Base-by-base conservation (phyloP, 2,888 invertebrate species). In the Cantharis flavilabris region DNA sequence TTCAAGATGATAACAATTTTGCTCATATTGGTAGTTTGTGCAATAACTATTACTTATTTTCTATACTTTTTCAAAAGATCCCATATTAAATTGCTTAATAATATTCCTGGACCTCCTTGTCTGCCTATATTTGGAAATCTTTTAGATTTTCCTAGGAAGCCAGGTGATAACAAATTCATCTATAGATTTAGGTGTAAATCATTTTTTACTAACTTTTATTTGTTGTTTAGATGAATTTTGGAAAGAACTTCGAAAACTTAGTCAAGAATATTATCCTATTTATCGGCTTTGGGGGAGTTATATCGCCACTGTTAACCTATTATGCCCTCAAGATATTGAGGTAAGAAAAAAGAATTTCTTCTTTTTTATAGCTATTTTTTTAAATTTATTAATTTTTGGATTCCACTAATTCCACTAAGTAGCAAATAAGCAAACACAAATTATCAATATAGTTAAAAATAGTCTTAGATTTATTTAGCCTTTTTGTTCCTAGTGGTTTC, bases 321-420 rank as follows among this genome's bases (percentile, higher is more conserved):
- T 87, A 23, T 87, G 88, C 71, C 89, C 91, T 0, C 89, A 90
- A 76, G 90, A 91, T 81, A 86, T 89, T 1, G 91, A 91, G 85
- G 90, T 75, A 69, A 69, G 70, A 18, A 14, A 28, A 73, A 33
- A 69, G 1, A 70, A 18, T 28, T 23, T 20, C 20, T 20, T 20
- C 16, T 16, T 16, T 16, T 16, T 16, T 16, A n/a, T 16, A 16
- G 16, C 16, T 16, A 16, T 16, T 16, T 16, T 16, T 16, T 16
- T 16, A 16, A 16, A 1, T 1, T 16, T 16, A 16, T 16, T 16
- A 1, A 16, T 16, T 16, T 16, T 16, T 16, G 16, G 16, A 16
- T 16, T 16, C 16, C 16, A 16, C 16, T 16, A 16, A 16, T 16
- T 16, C 1, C n/a, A n/a, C n/a, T n/a, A n/a, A n/a, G 16, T 16